phyloP scores from a whole-genome alignment of 2,888 invertebrate genomes.

The Gymnocheta viridis region DNA sequence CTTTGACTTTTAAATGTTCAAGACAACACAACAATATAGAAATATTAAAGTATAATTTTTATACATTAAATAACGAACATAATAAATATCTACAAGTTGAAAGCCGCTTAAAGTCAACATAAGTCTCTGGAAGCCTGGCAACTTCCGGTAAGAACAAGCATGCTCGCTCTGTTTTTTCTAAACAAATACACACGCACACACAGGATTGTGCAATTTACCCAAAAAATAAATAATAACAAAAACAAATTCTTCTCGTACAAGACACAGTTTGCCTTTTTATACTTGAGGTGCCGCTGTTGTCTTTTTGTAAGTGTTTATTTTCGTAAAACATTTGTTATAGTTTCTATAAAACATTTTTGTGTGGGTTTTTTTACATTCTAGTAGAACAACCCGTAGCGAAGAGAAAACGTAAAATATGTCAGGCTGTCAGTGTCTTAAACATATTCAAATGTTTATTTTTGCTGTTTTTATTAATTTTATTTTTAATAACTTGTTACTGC shows the following conservation, averaged over 20 bases:
- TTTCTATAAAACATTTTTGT: slow-evolving; percentile 8
- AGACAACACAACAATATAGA: neutral
- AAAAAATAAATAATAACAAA: neutral
- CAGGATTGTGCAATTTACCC: neutral
- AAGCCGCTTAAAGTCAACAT: slow-evolving; percentile 64
- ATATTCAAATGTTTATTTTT: slow-evolving; percentile 44
- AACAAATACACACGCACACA: neutral
- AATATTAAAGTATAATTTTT: neutral
- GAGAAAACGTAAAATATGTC: slow-evolving; percentile 47
- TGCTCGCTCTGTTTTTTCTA: neutral
- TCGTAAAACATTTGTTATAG: neutral
- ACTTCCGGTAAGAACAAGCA: slow-evolving; percentile 31
- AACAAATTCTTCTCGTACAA: slow-evolving; percentile 25
- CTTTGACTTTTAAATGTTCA: neutral
- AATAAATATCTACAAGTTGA: slow-evolving; percentile 33
- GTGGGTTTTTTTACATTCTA: slow-evolving; percentile 4
- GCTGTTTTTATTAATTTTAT: slow-evolving; percentile 19
- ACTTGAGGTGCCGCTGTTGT: slow-evolving; percentile 10
- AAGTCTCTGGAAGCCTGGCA: slow-evolving; percentile 50
- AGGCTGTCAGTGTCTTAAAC: slow-evolving; percentile 59
- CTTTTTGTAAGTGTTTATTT: neutral
- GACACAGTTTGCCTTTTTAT: slow-evolving; percentile 22
- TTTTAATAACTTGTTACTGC: slow-evolving; percentile 51
- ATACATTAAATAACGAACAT: neutral
- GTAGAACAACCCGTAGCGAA: neutral